A percentile compares a stretch with the other conserved stretches of the same genome.
phyloP scores from a whole-genome alignment of 1,140 invertebrate species.

The Stenopsyche tienmushanensis region DNA sequence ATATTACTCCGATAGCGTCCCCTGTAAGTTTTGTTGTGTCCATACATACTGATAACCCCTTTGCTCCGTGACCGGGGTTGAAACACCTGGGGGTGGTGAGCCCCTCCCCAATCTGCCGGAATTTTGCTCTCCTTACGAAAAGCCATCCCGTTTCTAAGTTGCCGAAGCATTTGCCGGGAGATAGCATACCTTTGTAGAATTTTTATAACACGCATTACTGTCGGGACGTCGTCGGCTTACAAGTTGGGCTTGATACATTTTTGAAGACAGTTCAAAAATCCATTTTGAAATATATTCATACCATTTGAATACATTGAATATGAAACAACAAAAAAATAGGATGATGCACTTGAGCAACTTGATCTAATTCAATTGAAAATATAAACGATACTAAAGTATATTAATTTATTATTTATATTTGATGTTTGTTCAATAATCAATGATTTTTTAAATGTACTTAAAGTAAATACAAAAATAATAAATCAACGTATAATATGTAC shows the following conservation, averaged over 20 bases:
- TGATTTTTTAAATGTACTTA: too few relatives aligned
- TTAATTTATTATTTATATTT: too few relatives aligned
- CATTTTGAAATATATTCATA: too few relatives aligned
- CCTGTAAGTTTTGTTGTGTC: slow-evolving; percentile 34
- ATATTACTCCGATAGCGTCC: slow-evolving; percentile 32
- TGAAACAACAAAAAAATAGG: too few relatives aligned
- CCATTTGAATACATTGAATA: too few relatives aligned
- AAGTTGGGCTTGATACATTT: slow-evolving; percentile 28
- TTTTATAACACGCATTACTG: slow-evolving; percentile 39
- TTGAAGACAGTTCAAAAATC: too few relatives aligned
- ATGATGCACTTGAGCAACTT: too few relatives aligned
- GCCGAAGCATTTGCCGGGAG: slow-evolving; percentile 20
- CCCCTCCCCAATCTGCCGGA: slow-evolving; percentile 1
- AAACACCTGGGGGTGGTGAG: slow-evolving; percentile 26
- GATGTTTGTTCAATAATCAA: too few relatives aligned
- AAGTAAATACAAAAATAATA: too few relatives aligned
- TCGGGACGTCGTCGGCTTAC: slow-evolving; percentile 25
- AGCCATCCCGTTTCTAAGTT: slow-evolving; percentile 1
- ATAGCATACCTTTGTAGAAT: slow-evolving; percentile 37
- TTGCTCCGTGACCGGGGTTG: slow-evolving; percentile 13
- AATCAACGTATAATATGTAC: too few relatives aligned
- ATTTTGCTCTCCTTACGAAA: slow-evolving; percentile 3
- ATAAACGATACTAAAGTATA: too few relatives aligned
- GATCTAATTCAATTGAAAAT: too few relatives aligned
- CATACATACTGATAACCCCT: slow-evolving; percentile 38